Conservation (phyloP, 92 coral and sea anemone genomes). For the Porites cylindrica region DNA sequence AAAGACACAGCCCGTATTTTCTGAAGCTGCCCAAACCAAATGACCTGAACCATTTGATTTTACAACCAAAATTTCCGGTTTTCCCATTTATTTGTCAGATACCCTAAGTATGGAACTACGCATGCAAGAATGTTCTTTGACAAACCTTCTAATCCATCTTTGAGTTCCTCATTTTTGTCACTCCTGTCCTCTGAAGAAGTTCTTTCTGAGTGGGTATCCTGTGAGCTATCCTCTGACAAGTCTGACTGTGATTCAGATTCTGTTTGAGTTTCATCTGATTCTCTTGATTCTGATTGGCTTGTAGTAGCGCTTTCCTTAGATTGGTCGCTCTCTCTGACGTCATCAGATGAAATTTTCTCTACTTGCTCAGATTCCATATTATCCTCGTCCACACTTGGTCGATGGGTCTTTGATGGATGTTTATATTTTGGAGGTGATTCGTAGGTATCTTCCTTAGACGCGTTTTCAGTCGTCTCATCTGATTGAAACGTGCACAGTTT, state of each 20-base stretch:
- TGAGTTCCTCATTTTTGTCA: slow-evolving; percentile 44
- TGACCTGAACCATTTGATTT: no score
- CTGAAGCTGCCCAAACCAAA: no score
- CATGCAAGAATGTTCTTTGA: background rate
- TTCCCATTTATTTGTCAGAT: no score
- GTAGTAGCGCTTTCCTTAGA: background rate
- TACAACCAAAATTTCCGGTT: no score
- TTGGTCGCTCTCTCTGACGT: slow-evolving; percentile 7
- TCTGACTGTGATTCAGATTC: slow-evolving; percentile 24
- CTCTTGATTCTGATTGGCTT: slow-evolving; percentile 24
- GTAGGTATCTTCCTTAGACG: slow-evolving; percentile 34
- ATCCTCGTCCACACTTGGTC: slow-evolving; percentile 20
- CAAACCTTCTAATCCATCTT: slow-evolving; percentile 54
- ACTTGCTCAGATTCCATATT: background rate
- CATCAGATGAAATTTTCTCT: slow-evolving; percentile 1
- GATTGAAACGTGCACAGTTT: background rate
- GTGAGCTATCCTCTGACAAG: slow-evolving; percentile 3
- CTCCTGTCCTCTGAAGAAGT: slow-evolving; percentile 20
- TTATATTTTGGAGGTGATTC: background rate
- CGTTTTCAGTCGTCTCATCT: slow-evolving; percentile 65
- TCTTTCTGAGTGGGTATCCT: background rate
- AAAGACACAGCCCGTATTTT: no score
- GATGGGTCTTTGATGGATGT: background rate
- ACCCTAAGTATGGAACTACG: no score
- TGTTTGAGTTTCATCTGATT: slow-evolving; percentile 11